Evolutionary conservation across 2,888 invertebrate species (phyloP).

Genomic region (Anoplius nigerrimus): DNA sequence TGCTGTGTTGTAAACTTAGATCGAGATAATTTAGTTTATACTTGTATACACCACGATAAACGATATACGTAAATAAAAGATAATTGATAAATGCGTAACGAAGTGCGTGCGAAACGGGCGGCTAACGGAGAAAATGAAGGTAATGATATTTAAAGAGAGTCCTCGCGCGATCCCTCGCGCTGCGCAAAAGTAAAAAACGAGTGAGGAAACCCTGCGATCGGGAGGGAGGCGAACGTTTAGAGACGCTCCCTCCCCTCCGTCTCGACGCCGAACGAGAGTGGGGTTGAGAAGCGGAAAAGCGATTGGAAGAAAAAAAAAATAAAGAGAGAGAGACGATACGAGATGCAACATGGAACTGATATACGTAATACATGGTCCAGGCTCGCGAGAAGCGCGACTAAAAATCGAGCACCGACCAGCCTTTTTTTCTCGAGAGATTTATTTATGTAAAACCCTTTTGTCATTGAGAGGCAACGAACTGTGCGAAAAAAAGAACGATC

Average conservation of each 20-base stretch:
- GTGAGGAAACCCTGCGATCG: conserved; percentile 10
- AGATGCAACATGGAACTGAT: conserved; percentile 60
- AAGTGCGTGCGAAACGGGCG: conserved; percentile 23
- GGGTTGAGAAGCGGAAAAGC: background rate
- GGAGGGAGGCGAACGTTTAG: conserved; percentile 1
- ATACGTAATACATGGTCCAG: conserved; percentile 73
- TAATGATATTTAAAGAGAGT: conserved; percentile 4
- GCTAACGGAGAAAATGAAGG: conserved; percentile 12
- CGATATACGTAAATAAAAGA: conserved; percentile 71
- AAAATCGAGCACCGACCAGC: conserved; percentile 64
- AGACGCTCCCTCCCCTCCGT: conserved; percentile 6
- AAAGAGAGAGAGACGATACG: background rate
- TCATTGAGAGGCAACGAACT: conserved; percentile 64
- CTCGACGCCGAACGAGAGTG: conserved; percentile 2
- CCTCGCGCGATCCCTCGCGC: too few species aligned
- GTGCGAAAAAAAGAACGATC: conserved; percentile 49
- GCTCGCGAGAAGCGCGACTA: conserved; percentile 53
- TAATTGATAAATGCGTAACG: conserved; percentile 56
- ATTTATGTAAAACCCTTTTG: conserved; percentile 67
- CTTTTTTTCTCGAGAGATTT: conserved; percentile 72
- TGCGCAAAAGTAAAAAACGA: conserved; percentile 11
- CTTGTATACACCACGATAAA: conserved; percentile 62
- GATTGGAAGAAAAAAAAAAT: too few species aligned
- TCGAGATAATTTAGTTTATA: conserved; percentile 69
- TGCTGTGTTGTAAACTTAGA: conserved; percentile 75